Evolutionary conservation across 2,888 invertebrate species (phyloP).

Genomic region (Zele albiditarsus): DNA sequence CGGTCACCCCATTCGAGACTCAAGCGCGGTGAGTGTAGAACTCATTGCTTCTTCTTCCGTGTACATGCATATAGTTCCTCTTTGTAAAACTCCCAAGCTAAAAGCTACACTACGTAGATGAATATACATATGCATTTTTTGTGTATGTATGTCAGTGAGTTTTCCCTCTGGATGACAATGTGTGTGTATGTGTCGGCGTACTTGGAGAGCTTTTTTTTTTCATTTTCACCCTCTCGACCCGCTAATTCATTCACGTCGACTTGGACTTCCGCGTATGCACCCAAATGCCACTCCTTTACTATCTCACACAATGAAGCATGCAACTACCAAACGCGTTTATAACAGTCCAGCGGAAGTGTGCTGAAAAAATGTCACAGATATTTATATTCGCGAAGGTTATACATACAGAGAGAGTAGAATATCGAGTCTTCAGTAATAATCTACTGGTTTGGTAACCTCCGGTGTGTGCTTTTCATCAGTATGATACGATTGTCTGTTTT

Average conservation of each 20-base stretch:
- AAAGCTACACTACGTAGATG: conserved; percentile 4
- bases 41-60: conserved; percentile 32
- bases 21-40: conserved; percentile 32
- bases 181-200: neutral
- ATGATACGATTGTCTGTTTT: too few species aligned
- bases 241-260: conserved; percentile 26
- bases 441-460: too few species aligned
- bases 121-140: neutral
- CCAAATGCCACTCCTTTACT: conserved; percentile 9
- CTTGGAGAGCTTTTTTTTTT: conserved; percentile 11
- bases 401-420: neutral
- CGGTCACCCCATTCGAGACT: conserved; percentile 43
- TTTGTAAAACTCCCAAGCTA: neutral
- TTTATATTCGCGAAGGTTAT: neutral
- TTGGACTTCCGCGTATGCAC: conserved; percentile 23
- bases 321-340: neutral
- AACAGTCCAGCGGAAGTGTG: neutral
- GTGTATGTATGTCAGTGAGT: neutral
- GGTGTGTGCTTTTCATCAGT: too few species aligned
- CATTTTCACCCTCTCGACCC: neutral
- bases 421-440: neutral
- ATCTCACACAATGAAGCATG: conserved; percentile 10
- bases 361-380: neutral
- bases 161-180: neutral
- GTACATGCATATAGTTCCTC: conserved; percentile 12